Conservation (phyloP, 2,797 vertebrate genomes). For the Sciurus carolinensis region DNA sequence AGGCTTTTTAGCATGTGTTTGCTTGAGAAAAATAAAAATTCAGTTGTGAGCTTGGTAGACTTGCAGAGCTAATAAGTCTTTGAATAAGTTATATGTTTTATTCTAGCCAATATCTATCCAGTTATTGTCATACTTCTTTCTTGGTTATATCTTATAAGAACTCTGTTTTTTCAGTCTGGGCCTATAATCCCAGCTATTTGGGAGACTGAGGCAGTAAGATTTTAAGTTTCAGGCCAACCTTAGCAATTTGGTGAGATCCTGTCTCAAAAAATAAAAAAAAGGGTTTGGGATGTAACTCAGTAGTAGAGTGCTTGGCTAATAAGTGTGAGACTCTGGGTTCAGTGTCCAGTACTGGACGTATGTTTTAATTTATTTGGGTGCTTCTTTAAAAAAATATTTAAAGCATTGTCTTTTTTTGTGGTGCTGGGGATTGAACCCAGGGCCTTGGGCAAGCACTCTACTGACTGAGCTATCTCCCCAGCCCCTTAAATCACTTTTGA, state of each 20-base stretch:
- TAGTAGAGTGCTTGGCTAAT: too few species aligned
- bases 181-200: too few species aligned
- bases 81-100: conserved; percentile 56
- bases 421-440: too few species aligned
- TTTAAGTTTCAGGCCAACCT: too few species aligned
- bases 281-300: too few species aligned
- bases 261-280: too few species aligned
- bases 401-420: not conserved
- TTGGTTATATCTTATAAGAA: not conserved
- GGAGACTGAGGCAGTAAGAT: too few species aligned
- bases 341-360: too few species aligned
- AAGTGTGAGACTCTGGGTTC: too few species aligned
- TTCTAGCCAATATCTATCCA: not conserved
- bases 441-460: too few species aligned
- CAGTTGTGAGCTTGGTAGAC: conserved; percentile 39
- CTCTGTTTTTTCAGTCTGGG: not conserved
- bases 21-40: conserved; percentile 52
- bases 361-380: not conserved
- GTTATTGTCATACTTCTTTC: conserved; percentile 6
- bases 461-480: too few species aligned
- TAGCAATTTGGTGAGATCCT: too few species aligned
- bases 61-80: conserved; percentile 48
- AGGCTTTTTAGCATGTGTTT: conserved; percentile 59
- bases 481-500: not conserved
- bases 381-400: conserved; percentile 65